Base-by-base conservation (phyloP, 2,113 vertebrate species). In the Ammospiza nelsoni region DNA sequence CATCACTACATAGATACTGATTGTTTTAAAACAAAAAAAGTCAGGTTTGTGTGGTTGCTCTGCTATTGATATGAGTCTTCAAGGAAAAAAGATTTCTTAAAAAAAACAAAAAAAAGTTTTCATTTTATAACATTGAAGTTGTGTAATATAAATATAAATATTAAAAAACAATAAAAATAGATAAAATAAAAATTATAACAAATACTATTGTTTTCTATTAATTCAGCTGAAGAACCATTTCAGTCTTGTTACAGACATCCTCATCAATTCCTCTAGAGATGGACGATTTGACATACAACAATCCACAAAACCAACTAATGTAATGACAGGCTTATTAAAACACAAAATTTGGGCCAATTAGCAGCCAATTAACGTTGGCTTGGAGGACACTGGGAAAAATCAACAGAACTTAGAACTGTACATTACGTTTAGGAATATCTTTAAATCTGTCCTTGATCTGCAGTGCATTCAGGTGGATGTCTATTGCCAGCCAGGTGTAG, bases 21-120 rank as follows among this genome's bases (percentile, higher is more conserved):
- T 35, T n/a, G 15, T 19, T 65, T 81, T 74, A 41, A 65, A 79
- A 65, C 2, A 58, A 6, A 86, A 76, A 91, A 61, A 52, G 19
- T 20, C 0, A 3, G 7, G 3, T 48, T n/a, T 87, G n/a, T 37
- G n/a, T 31, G 15, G 9, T 84, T 78, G 22, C 4, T 84, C 2
- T 94, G 13, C 31, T 51, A 62, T 8, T 41, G 41, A 10, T 37
- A 54, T 28, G 13, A 66, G 16, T 8, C 61, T 89, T 51, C 31
- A 68, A 77, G 20, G 43, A 61, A 85, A 87, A 46, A 39, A 12
- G 1, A 9, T 63, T 72, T 55, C 15, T 51, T 54, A 19, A 16
- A 67, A n/a, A 83, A 80, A 29, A 15, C 5, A 78, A 69, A 29
- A 59, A 41, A 73, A 80, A 62, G 5, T 7, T 79, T 90, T 92